Conservation (phyloP, 1,140 invertebrate genomes). For the Augochlora pura region DNA sequence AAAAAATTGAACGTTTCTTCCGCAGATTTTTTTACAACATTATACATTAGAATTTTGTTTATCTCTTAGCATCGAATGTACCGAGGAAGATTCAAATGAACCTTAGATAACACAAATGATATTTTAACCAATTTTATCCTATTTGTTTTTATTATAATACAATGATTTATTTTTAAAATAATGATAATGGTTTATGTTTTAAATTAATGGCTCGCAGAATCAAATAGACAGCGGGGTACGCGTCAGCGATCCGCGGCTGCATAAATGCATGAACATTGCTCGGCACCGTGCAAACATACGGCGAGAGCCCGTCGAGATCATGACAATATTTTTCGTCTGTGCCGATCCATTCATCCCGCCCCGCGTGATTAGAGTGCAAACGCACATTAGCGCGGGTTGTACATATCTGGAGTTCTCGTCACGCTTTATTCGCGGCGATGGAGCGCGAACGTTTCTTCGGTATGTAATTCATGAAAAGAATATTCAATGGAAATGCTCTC, state of each 20-base stretch:
- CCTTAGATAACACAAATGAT: no score
- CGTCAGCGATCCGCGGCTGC: not conserved
- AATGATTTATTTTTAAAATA: no score
- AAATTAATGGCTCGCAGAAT: no score
- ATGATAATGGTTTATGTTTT: no score
- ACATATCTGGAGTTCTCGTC: constrained; percentile 63
- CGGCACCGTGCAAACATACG: not conserved
- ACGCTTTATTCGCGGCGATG: constrained; percentile 61
- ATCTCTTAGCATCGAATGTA: no score
- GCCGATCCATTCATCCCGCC: constrained; percentile 47
- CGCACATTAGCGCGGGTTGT: constrained; percentile 46
- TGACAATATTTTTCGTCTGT: constrained; percentile 46
- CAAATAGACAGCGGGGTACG: not conserved
- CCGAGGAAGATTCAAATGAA: no score
- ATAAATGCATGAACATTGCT: not conserved
- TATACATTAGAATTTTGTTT: no score
- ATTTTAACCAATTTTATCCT: no score
- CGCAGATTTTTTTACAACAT: no score
- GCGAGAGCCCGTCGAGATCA: constrained; percentile 6
- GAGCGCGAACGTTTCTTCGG: constrained; percentile 66
- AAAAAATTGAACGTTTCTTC: no score
- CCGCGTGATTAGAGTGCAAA: constrained; percentile 64
- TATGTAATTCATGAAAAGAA: constrained; percentile 75
- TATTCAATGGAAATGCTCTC: constrained; percentile 73
- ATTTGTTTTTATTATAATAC: no score